Conservation (phyloP, 2,113 vertebrate species). For the Crotalus horridus region DNA sequence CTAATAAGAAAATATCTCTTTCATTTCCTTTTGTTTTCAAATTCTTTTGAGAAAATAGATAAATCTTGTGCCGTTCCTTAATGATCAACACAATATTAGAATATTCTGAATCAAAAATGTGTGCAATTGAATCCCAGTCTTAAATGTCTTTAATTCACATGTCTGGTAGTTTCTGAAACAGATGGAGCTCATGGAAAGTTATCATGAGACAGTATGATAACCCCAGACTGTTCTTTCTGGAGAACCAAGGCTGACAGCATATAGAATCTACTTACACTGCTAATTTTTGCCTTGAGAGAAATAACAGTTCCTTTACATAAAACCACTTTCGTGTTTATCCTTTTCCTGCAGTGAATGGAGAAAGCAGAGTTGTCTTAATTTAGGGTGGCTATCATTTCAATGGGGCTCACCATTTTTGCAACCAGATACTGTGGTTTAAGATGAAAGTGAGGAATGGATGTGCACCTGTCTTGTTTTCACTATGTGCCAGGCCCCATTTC, state of each 20-base stretch:
- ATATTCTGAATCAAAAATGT: not conserved
- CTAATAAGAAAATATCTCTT: not conserved
- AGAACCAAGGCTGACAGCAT: constrained; percentile 6
- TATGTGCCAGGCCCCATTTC: not conserved
- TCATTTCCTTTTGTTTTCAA: accelerated
- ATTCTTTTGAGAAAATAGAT: accelerated
- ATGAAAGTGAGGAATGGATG: not conserved
- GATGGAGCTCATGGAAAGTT: not conserved
- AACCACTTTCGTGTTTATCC: too few species aligned
- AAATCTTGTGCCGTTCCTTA: not conserved
- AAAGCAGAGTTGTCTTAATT: not conserved
- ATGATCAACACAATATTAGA: accelerated
- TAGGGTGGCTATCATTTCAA: not conserved
- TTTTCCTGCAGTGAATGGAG: not conserved
- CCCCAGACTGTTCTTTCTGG: accelerated
- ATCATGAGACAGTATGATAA: not conserved
- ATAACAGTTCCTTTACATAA: not conserved
- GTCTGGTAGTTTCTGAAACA: accelerated
- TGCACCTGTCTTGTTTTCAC: not conserved
- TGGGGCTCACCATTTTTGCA: not conserved
- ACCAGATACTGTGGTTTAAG: not conserved
- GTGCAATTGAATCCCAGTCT: accelerated
- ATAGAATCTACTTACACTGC: not conserved
- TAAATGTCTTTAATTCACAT: accelerated
- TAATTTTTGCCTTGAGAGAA: not conserved